A percentile compares a stretch with the other conserved stretches of the same genome.
These are phyloP conservation scores for Biston betularia DNA, from an alignment of 2,888 invertebrate species.

Conservation along the genomic window DNA sequence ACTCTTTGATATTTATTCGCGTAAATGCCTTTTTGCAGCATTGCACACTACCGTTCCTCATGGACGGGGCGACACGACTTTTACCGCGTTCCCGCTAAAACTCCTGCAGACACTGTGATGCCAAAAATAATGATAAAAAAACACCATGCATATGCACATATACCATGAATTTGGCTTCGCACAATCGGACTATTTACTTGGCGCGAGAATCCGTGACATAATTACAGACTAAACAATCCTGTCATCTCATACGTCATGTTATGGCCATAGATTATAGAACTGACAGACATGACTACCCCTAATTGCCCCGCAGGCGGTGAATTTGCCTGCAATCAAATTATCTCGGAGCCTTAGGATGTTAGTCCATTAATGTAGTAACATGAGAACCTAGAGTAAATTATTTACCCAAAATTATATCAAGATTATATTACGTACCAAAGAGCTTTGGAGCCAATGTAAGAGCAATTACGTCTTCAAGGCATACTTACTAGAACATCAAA, in stretches of 20 bases:
- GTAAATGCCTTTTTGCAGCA: too few species aligned
- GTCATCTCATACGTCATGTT: constrained; percentile 4
- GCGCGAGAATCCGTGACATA: neutral
- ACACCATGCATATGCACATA: too few species aligned
- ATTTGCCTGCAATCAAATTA: constrained; percentile 1
- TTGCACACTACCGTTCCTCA: too few species aligned
- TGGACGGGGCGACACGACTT: too few species aligned
- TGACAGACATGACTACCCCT: constrained; percentile 2
- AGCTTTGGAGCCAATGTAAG: too few species aligned
- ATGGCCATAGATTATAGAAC: constrained; percentile 1
- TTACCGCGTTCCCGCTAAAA: too few species aligned
- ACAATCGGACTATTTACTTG: neutral
- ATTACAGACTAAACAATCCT: neutral
- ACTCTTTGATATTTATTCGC: too few species aligned
- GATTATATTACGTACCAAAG: too few species aligned
- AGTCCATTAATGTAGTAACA: neutral
- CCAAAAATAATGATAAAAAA: neutral
- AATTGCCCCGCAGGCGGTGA: neutral
- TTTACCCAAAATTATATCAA: neutral
- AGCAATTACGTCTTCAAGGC: too few species aligned
- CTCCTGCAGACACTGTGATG: too few species aligned
- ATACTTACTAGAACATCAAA: neutral
- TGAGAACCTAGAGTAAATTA: neutral
- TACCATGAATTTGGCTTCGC: neutral
- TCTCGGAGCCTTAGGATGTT: neutral